These are phyloP conservation scores for Odontomyia ornata DNA, from an alignment of 2,888 invertebrate species.

Conservation along the genomic window DNA sequence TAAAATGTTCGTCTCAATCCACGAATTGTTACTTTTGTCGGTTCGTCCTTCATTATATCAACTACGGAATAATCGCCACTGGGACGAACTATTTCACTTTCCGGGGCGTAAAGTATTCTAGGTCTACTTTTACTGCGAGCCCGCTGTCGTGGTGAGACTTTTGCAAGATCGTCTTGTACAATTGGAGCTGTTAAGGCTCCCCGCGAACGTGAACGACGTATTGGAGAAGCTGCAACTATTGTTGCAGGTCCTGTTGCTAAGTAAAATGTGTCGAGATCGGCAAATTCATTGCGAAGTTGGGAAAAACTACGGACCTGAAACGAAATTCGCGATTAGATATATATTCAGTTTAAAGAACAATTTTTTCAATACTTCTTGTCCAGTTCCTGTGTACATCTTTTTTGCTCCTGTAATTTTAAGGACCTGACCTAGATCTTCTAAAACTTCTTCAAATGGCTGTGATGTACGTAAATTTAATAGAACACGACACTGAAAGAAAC, in stretches of 20 bases:
- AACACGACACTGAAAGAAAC: slow-evolving; percentile 78
- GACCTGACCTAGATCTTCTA: slow-evolving; percentile 92
- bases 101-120: slow-evolving; percentile 83
- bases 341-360: no score
- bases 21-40: slow-evolving; percentile 82
- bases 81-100: slow-evolving; percentile 81
- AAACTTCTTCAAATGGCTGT: slow-evolving; percentile 93
- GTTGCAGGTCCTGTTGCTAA: slow-evolving; percentile 66
- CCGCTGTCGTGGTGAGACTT: slow-evolving; percentile 67
- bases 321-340: slow-evolving; percentile 8
- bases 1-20: slow-evolving; percentile 86
- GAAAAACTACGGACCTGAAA: slow-evolving; percentile 89
- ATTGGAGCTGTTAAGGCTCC: slow-evolving; percentile 66
- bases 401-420: slow-evolving; percentile 91
- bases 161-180: slow-evolving; percentile 63
- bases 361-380: slow-evolving; percentile 81
- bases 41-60: slow-evolving; percentile 87
- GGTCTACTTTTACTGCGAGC: slow-evolving; percentile 87
- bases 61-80: slow-evolving; percentile 82
- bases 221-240: slow-evolving; percentile 67
- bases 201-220: slow-evolving; percentile 73
- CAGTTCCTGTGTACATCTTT: slow-evolving; percentile 89
- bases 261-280: slow-evolving; percentile 91
- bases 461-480: slow-evolving; percentile 89
- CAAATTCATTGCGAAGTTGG: slow-evolving; percentile 90